Conservation (phyloP, 2,797 vertebrate genomes). For the Eupleurogrammus muticus region DNA sequence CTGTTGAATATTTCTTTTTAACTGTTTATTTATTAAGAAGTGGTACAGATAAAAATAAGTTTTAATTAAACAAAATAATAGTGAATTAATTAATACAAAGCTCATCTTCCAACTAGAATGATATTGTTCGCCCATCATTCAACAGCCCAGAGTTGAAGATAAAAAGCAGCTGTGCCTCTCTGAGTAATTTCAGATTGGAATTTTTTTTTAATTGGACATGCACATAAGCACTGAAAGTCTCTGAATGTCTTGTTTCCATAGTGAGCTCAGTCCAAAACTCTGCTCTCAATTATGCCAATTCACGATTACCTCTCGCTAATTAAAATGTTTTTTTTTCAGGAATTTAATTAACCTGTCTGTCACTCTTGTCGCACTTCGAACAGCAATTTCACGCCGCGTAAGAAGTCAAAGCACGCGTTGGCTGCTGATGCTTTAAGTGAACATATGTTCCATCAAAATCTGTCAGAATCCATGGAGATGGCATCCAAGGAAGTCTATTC, state of each 20-base stretch:
- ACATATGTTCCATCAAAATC: constrained; percentile 86
- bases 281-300: constrained; percentile 47
- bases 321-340: constrained; percentile 55
- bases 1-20: too few species aligned
- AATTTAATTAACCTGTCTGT: constrained; percentile 71
- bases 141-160: neutral
- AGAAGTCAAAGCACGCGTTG: constrained; percentile 64
- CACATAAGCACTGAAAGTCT: neutral
- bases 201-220: neutral
- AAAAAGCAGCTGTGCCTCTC: neutral
- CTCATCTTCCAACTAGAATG: neutral
- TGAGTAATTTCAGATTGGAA: neutral
- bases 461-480: constrained; percentile 69
- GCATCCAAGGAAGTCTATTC: constrained; percentile 61
- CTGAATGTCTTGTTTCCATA: constrained; percentile 23
- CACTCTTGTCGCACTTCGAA: constrained; percentile 47
- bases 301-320: constrained; percentile 60
- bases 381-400: constrained; percentile 54
- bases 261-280: constrained; percentile 3
- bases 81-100: too few species aligned
- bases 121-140: neutral
- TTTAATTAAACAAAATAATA: too few species aligned
- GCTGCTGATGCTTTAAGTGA: constrained; percentile 55
- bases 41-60: neutral
- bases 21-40: neutral